Evolutionary conservation across 2,797 vertebrate genomes (phyloP).

Genomic region (Molossus alvarezi): DNA sequence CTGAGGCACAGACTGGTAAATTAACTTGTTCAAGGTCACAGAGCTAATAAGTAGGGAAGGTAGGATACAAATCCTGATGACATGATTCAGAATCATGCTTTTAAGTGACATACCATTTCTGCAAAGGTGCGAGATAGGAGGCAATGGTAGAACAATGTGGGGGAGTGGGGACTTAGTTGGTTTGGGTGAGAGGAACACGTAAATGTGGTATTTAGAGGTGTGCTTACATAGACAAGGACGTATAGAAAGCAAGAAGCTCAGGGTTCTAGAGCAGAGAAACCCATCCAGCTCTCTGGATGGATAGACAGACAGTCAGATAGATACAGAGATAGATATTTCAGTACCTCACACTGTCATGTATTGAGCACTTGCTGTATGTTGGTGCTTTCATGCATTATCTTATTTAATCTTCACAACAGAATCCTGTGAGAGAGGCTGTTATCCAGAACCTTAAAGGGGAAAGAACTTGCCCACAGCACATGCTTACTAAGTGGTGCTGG

Average conservation of each 20-base stretch:
- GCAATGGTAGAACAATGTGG: neutral
- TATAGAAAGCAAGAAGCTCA: neutral
- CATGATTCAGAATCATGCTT: neutral
- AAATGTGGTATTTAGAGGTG: neutral
- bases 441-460: neutral
- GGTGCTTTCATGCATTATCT: neutral
- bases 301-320: neutral
- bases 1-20: neutral
- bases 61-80: neutral
- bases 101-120: neutral
- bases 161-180: neutral
- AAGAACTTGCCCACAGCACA: neutral
- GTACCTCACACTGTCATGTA: neutral
- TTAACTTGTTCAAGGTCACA: neutral
- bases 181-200: neutral
- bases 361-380: neutral
- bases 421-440: neutral
- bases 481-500: neutral
- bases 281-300: no score
- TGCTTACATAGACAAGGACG: neutral
- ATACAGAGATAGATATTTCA: neutral
- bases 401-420: slow-evolving; percentile 42
- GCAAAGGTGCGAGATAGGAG: neutral
- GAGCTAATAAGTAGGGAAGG: neutral
- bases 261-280: neutral